phyloP scores from a whole-genome alignment of 2,113 vertebrate species.

The Callaeas wilsoni region DNA sequence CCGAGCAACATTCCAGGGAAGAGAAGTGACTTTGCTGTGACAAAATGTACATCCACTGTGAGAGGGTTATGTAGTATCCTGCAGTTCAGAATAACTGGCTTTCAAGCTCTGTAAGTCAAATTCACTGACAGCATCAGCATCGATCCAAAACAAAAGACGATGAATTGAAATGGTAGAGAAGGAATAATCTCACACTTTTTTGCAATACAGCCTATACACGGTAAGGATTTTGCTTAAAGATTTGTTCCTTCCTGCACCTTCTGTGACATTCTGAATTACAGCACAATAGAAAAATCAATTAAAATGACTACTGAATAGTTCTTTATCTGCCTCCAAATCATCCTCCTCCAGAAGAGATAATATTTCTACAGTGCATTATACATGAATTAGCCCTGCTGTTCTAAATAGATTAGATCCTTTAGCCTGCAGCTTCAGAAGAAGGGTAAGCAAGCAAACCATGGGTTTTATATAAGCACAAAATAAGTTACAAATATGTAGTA shows the following conservation, averaged over 20 bases:
- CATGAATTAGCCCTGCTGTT: slow-evolving; percentile 11
- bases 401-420: slow-evolving; percentile 17
- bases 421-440: slow-evolving; percentile 18
- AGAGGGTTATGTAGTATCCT: background rate
- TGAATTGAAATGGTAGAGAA: background rate
- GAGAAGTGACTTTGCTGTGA: background rate
- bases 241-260: slow-evolving; percentile 4
- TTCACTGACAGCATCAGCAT: background rate
- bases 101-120: slow-evolving; percentile 8
- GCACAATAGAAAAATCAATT: slow-evolving; percentile 48
- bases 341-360: background rate
- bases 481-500: background rate
- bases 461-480: background rate
- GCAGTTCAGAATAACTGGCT: background rate
- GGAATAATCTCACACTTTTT: background rate
- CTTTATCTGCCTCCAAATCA: slow-evolving; percentile 27
- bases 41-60: background rate
- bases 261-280: slow-evolving; percentile 10
- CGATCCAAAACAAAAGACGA: background rate
- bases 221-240: slow-evolving; percentile 22
- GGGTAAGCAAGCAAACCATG: background rate
- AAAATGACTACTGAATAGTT: slow-evolving; percentile 28
- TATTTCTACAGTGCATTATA: slow-evolving; percentile 16
- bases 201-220: background rate
- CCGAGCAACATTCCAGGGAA: background rate